Conservation (phyloP, 2,113 vertebrate species). For the Alouatta palliata region DNA sequence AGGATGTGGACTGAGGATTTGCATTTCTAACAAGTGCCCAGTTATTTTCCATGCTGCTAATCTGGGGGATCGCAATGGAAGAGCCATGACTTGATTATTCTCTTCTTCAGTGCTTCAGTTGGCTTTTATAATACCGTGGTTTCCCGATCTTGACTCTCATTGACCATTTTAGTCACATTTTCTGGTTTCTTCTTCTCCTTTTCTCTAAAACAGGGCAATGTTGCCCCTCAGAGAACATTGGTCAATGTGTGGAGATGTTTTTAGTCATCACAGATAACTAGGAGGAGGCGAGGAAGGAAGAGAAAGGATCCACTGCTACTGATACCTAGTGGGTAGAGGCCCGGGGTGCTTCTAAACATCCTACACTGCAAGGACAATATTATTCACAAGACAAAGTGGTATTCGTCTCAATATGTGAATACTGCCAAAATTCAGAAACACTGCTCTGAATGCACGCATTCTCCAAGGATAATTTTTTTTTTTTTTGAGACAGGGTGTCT, state of each 20-base stretch:
- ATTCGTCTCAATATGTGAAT: neutral
- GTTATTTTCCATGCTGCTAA: accelerated
- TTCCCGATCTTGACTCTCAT: neutral
- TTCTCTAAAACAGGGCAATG: neutral
- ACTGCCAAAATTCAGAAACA: neutral
- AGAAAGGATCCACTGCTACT: neutral
- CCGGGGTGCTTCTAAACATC: neutral
- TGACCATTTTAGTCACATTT: neutral
- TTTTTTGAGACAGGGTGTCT: no score
- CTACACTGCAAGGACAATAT: neutral
- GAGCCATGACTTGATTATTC: neutral
- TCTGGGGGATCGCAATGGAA: neutral
- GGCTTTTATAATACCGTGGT: neutral
- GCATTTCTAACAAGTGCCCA: neutral
- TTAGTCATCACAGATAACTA: neutral
- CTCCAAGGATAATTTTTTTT: neutral
- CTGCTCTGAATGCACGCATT: neutral
- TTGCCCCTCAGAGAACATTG: neutral
- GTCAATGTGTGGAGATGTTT: neutral
- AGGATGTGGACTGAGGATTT: neutral
- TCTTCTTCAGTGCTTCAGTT: neutral
- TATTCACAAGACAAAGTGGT: neutral
- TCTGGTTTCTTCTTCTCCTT: neutral
- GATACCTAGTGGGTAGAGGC: neutral
- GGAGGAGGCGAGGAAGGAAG: no score